These are phyloP conservation scores for Percopsis transmontana DNA, from an alignment of 2,113 vertebrate species.

Conservation along the genomic window DNA sequence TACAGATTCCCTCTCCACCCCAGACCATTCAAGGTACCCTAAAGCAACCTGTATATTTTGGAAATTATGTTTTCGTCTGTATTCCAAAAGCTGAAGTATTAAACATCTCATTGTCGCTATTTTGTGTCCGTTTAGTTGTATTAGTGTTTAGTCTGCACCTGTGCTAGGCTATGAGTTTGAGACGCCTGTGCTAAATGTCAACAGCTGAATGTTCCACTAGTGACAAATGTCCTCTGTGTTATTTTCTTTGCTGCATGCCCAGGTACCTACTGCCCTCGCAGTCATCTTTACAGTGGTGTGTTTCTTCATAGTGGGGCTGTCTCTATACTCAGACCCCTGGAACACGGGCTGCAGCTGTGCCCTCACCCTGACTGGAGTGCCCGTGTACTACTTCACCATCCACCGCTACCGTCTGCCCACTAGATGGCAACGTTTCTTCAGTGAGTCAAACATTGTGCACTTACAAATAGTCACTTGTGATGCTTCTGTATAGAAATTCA, in stretches of 20 bases:
- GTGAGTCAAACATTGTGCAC: conserved; percentile 69
- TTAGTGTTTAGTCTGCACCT: too few relatives aligned
- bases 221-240: neutral
- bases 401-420: conserved; percentile 57
- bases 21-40: conserved; percentile 84
- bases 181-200: too few relatives aligned
- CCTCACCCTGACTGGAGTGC: conserved; percentile 90
- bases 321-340: conserved; percentile 94
- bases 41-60: neutral
- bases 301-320: conserved; percentile 93
- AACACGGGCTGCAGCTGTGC: conserved; percentile 88
- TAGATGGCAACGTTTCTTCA: conserved; percentile 52
- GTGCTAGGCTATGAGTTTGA: too few relatives aligned
- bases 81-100: neutral
- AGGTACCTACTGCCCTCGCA: conserved; percentile 89
- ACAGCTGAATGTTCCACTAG: too few relatives aligned
- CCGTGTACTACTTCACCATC: conserved; percentile 85
- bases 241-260: conserved; percentile 25
- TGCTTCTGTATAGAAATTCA: too few relatives aligned
- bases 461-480: too few relatives aligned
- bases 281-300: conserved; percentile 90
- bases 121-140: too few relatives aligned
- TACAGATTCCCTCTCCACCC: conserved; percentile 80
- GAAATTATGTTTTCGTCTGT: too few relatives aligned
- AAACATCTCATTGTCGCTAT: neutral